Percentiles rank a stretch among this genome's conserved stretches.
Conservation (phyloP, 2,113 vertebrate species). For the Oceanites oceanicus region DNA sequence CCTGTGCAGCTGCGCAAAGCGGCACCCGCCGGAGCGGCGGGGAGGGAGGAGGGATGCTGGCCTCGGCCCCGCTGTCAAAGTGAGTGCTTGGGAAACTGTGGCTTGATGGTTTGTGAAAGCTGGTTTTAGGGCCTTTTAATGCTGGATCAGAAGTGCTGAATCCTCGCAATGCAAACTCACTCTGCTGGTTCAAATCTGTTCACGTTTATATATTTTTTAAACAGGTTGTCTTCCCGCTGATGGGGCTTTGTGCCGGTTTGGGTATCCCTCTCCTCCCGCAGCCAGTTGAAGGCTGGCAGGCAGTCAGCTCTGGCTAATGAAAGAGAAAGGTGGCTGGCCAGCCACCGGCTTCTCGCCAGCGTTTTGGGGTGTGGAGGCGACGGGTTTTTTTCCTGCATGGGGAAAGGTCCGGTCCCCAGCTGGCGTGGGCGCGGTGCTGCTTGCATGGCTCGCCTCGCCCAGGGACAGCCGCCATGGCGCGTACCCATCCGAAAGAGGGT, state of each 20-base stretch:
- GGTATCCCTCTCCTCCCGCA: not conserved
- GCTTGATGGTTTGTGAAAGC: not conserved
- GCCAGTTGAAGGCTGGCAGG: not conserved
- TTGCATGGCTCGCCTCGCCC: rapidly evolving
- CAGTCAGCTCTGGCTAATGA: not conserved
- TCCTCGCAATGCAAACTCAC: not conserved
- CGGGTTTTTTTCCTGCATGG: not conserved
- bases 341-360: not conserved
- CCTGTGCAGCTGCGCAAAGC: not conserved
- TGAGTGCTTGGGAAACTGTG: not conserved
- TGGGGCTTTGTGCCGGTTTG: not conserved
- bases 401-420: not conserved
- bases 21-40: rapidly evolving
- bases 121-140: not conserved
- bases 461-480: rapidly evolving
- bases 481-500: not conserved
- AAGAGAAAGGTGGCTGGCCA: not conserved
- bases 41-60: not conserved
- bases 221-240: not conserved
- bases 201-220: not conserved
- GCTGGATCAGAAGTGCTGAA: not conserved
- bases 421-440: rapidly evolving
- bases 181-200: not conserved
- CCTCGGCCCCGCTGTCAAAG: not conserved
- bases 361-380: not conserved